Percentiles rank a stretch among this genome's conserved stretches.
phyloP scores from a whole-genome alignment of 1,140 invertebrate species.

The Agraylea sexmaculata region DNA sequence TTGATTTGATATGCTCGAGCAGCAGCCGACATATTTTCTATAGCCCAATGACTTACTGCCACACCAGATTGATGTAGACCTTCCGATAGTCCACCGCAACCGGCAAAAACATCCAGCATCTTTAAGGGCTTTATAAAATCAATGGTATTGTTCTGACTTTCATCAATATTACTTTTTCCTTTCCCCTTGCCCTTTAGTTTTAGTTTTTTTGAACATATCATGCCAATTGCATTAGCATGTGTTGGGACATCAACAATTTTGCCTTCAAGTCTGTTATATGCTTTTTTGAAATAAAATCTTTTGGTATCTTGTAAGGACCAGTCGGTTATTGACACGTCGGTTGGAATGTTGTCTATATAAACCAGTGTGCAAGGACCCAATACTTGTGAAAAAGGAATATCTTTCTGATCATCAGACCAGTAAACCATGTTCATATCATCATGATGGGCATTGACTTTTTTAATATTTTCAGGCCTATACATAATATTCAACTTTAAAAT shows the following conservation, averaged over 20 bases:
- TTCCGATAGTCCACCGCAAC: conserved; percentile 68
- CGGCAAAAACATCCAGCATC: conserved; percentile 79
- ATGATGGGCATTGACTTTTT: conserved; percentile 45
- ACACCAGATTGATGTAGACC: conserved; percentile 62
- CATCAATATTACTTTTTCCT: conserved; percentile 46
- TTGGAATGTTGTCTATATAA: conserved; percentile 32
- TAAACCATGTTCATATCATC: conserved; percentile 65
- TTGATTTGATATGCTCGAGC: conserved; percentile 72
- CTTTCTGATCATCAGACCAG: conserved; percentile 62
- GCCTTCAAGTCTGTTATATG: conserved; percentile 49
- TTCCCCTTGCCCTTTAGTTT: conserved; percentile 65
- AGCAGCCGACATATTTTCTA: conserved; percentile 68
- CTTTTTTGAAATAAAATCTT: conserved; percentile 66
- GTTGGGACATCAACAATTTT: conserved; percentile 51
- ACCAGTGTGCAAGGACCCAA: conserved; percentile 30
- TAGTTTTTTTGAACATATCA: conserved; percentile 46
- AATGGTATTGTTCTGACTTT: conserved; percentile 23
- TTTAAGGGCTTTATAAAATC: conserved; percentile 40
- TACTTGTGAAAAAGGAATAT: conserved; percentile 32
- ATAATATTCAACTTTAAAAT: conserved; percentile 57
- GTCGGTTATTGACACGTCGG: conserved; percentile 36
- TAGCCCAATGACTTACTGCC: conserved; percentile 63
- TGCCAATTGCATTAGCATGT: conserved; percentile 45
- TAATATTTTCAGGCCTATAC: conserved; percentile 70
- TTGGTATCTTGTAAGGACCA: conserved; percentile 54